These are phyloP conservation scores for Semotilus atromaculatus DNA, from an alignment of 2,797 vertebrate species.

Conservation along the genomic window DNA sequence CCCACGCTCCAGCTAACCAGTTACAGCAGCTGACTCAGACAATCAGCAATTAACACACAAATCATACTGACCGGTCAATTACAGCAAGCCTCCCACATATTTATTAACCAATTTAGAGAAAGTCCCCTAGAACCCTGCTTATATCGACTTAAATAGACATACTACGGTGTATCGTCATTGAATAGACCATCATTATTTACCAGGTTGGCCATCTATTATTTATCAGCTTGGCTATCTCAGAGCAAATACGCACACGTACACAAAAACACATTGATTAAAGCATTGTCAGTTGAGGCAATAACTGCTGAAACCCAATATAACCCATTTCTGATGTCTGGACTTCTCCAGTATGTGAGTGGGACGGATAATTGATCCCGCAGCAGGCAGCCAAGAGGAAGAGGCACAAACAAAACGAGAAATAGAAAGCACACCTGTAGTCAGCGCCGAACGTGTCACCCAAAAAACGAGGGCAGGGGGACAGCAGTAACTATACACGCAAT, in stretches of 20 bases:
- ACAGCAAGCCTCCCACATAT: constrained; percentile 37
- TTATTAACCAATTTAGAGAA: constrained; percentile 48
- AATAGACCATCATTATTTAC: constrained; percentile 33
- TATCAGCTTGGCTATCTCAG: neutral
- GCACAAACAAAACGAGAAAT: constrained; percentile 49
- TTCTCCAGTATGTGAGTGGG: constrained; percentile 31
- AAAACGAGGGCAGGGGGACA: constrained; percentile 27
- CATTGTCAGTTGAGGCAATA: constrained; percentile 29
- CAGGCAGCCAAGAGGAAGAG: constrained; percentile 39
- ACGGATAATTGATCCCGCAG: constrained; percentile 44
- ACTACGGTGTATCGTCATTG: neutral
- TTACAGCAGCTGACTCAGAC: constrained; percentile 31
- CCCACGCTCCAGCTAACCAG: constrained; percentile 27
- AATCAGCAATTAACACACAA: constrained; percentile 36
- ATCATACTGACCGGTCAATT: constrained; percentile 46
- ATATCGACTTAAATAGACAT: constrained; percentile 21
- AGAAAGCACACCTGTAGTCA: constrained; percentile 41
- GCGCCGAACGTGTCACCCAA: constrained; percentile 34
- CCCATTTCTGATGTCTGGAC: constrained; percentile 40
- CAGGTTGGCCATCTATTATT: constrained; percentile 30
- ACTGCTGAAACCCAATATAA: constrained; percentile 42
- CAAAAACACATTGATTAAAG: constrained; percentile 48
- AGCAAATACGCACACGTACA: constrained; percentile 16
- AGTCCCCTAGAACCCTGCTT: constrained; percentile 19
- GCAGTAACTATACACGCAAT: constrained; percentile 8